Evolutionary conservation across 2,888 invertebrate species (phyloP).

Genomic region (Meiosimyza decipiens): DNA sequence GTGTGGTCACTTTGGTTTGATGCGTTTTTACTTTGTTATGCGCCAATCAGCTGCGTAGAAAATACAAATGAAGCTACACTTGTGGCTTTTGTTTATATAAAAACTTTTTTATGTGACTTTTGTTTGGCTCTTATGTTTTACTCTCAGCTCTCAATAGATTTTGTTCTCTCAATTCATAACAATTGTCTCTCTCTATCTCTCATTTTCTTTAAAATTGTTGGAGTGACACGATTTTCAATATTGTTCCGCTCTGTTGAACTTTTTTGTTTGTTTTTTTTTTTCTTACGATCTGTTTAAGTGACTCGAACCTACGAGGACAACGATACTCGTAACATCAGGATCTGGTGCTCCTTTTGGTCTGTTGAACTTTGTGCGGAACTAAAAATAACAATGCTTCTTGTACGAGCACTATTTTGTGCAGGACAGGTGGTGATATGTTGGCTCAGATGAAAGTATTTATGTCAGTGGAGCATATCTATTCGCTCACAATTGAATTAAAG

Average conservation of each 20-base stretch:
- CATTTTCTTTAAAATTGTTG: background rate
- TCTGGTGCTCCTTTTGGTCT: background rate
- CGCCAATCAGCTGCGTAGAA: slow-evolving; percentile 53
- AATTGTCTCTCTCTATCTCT: background rate
- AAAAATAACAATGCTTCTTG: background rate
- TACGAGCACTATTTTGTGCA: background rate
- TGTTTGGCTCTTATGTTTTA: too few species aligned
- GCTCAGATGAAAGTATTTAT: background rate
- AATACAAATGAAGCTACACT: slow-evolving; percentile 39
- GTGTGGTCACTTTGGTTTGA: background rate
- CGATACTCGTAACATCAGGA: too few species aligned
- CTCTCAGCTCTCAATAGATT: too few species aligned
- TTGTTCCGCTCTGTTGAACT: slow-evolving; percentile 20
- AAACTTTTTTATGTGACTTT: background rate
- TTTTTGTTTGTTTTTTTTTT: background rate
- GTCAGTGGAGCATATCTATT: too few species aligned
- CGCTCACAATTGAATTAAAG: too few species aligned
- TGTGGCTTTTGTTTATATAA: background rate
- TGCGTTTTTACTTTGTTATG: slow-evolving; percentile 32
- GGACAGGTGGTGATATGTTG: slow-evolving; percentile 6
- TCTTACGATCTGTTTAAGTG: slow-evolving; percentile 16
- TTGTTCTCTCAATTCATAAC: background rate
- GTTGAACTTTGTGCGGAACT: background rate
- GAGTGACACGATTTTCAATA: slow-evolving; percentile 5
- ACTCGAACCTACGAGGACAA: background rate